phyloP scores from a whole-genome alignment of 2,113 vertebrate species.

The Peromyscus californicus region DNA sequence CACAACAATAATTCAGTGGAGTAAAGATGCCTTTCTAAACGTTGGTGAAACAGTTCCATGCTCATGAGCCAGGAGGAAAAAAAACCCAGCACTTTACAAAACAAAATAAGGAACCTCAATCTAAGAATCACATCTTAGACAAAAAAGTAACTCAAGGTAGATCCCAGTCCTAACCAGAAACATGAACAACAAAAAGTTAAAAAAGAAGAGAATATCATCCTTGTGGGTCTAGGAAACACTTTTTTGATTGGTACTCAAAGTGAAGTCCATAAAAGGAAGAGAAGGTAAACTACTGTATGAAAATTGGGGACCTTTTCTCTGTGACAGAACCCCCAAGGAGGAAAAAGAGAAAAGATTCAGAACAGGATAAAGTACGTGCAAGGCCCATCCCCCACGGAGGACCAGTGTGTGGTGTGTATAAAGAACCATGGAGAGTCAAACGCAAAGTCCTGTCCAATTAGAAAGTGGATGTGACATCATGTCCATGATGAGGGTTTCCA shows the following conservation, averaged over 20 bases:
- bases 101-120: not conserved
- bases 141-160: not conserved
- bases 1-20: not conserved
- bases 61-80: not conserved
- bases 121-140: not conserved
- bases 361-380: not conserved
- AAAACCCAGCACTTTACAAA: not conserved
- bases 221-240: not conserved
- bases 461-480: not conserved
- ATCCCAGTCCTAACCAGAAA: not conserved
- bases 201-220: not conserved
- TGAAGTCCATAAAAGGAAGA: not conserved
- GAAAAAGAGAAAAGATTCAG: not conserved
- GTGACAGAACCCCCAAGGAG: not conserved
- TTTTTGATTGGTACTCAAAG: not conserved
- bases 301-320: not conserved
- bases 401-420: not conserved
- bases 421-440: not conserved
- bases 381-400: not conserved
- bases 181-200: not conserved
- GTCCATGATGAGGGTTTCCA: not conserved
- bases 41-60: not conserved
- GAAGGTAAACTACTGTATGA: not conserved
- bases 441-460: not conserved
- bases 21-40: not conserved